Evolutionary conservation across 1,140 invertebrate genomes (phyloP).

Genomic region (Pseudomyrmex pallidus): DNA sequence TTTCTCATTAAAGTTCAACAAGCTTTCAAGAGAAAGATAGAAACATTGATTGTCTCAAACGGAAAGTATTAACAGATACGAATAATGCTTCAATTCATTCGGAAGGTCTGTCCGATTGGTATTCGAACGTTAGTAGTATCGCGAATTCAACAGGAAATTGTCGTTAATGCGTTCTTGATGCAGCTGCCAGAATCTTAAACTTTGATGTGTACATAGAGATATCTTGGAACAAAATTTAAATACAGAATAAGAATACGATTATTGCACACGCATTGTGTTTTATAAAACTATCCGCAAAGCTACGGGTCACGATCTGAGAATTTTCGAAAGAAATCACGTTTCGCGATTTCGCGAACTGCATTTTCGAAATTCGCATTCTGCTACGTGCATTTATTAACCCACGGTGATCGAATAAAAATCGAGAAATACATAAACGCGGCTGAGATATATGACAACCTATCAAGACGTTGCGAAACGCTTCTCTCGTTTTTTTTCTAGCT

Average conservation of each 20-base stretch:
- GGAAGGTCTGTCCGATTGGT: neutral
- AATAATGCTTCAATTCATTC: neutral
- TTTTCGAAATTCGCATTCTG: neutral
- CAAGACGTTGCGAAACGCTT: neutral
- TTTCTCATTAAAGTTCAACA: conserved; percentile 45
- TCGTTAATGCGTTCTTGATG: neutral
- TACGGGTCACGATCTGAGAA: neutral
- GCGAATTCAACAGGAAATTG: conserved; percentile 2
- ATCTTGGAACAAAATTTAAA: neutral
- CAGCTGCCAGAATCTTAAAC: neutral
- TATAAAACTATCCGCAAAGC: neutral
- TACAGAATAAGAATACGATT: too few relatives aligned
- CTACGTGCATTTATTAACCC: conserved; percentile 20
- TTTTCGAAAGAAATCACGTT: conserved; percentile 15
- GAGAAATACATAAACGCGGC: conserved; percentile 18
- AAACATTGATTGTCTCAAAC: conserved; percentile 17
- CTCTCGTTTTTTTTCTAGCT: neutral
- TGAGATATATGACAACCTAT: neutral
- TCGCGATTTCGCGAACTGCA: too few relatives aligned
- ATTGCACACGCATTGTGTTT: too few relatives aligned
- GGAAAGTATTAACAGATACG: neutral
- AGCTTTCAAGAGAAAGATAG: conserved; percentile 16
- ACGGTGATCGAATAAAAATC: conserved; percentile 6
- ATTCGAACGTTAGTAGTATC: neutral
- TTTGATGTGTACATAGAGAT: too few relatives aligned